Evolutionary conservation across 2,113 vertebrate genomes (phyloP).

Genomic region (Beaufortia kweichowensis): DNA sequence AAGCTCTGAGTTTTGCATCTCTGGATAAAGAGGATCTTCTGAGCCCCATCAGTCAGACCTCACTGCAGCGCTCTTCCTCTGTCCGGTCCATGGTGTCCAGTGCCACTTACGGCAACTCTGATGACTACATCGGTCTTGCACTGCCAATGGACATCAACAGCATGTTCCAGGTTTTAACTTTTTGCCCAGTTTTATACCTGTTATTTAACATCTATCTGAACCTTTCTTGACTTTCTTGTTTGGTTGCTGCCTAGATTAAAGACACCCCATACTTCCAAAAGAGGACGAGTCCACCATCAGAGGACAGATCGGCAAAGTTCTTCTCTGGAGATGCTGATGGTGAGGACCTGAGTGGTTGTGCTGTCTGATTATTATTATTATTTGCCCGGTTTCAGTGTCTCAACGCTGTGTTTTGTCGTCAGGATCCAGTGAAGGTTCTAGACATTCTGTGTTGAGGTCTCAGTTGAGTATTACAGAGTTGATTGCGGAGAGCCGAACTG

Average conservation of each 20-base stretch:
- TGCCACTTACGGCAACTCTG: slow-evolving; percentile 86
- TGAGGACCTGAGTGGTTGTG: slow-evolving; percentile 46
- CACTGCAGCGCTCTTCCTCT: slow-evolving; percentile 93
- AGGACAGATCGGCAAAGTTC: slow-evolving; percentile 81
- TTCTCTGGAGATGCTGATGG: slow-evolving; percentile 82
- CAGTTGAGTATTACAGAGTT: slow-evolving; percentile 98
- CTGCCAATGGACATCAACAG: slow-evolving; percentile 93
- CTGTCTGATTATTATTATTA: not conserved
- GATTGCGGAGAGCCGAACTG: slow-evolving; percentile 85
- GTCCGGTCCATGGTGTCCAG: slow-evolving; percentile 97
- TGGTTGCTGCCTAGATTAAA: slow-evolving; percentile 73
- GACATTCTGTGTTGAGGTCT: slow-evolving; percentile 83
- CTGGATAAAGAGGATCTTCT: slow-evolving; percentile 97
- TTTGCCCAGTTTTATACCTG: not conserved
- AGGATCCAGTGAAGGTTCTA: slow-evolving; percentile 73
- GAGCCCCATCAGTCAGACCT: slow-evolving; percentile 96
- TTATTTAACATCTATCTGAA: not conserved
- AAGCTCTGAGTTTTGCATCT: slow-evolving; percentile 96
- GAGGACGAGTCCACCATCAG: slow-evolving; percentile 84
- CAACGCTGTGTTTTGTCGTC: slow-evolving; percentile 48
- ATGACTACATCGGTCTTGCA: slow-evolving; percentile 94
- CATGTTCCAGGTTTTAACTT: slow-evolving; percentile 86
- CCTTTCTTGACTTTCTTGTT: not conserved
- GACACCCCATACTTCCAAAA: slow-evolving; percentile 95
- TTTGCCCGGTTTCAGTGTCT: slow-evolving; percentile 24